These are phyloP conservation scores for Yoshiicerus persimilis DNA, from an alignment of 1,140 invertebrate genomes.

Conservation along the genomic window DNA sequence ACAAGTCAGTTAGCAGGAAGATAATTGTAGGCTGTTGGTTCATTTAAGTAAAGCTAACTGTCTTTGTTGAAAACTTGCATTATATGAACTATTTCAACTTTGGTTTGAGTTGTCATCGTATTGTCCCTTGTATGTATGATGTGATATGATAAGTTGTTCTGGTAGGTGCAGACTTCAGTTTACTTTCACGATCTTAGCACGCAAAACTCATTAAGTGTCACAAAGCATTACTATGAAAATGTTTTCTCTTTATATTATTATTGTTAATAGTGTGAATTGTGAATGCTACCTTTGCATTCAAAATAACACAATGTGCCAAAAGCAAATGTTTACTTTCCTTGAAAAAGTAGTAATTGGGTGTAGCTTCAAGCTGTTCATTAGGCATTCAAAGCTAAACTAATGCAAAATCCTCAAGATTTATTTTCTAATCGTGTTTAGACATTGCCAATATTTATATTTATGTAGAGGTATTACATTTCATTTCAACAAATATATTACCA, in stretches of 20 bases:
- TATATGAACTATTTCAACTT: not conserved
- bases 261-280: not conserved
- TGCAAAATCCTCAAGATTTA: not conserved
- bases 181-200: not conserved
- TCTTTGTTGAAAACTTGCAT: not conserved
- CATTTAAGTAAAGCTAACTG: not conserved
- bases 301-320: not conserved
- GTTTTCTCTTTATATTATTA: not conserved
- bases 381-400: not conserved
- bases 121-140: not conserved
- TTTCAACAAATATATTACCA: not conserved
- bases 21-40: not conserved
- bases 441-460: not conserved
- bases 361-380: not conserved
- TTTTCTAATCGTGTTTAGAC: not conserved
- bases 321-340: not conserved
- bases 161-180: not conserved
- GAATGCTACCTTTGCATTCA: not conserved
- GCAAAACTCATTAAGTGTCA: not conserved
- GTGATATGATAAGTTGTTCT: not conserved
- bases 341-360: not conserved
- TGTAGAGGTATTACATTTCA: too few species aligned
- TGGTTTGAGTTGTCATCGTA: not conserved
- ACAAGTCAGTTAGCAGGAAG: not conserved
- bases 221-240: not conserved